Conservation (phyloP, 2,888 invertebrate genomes). For the Bibio marci region DNA sequence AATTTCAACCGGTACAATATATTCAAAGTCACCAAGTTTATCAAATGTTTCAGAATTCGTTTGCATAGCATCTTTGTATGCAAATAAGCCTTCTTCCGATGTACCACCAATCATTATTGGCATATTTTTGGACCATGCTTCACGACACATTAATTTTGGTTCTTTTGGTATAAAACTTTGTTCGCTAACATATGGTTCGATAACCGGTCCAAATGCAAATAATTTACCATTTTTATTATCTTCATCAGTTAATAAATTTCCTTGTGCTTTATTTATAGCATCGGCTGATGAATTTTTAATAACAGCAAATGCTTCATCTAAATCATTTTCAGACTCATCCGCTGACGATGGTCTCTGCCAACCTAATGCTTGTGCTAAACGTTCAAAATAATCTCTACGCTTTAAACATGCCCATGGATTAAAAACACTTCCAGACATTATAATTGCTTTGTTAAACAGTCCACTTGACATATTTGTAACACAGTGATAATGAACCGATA, state of each 20-base stretch:
- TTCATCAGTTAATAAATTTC: conserved; percentile 16
- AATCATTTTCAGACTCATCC: conserved; percentile 20
- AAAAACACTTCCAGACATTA: conserved; percentile 23
- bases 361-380: conserved; percentile 23
- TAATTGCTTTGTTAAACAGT: conserved; percentile 21
- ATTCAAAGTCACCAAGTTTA: conserved; percentile 20
- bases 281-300: conserved; percentile 16
- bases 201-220: conserved; percentile 2
- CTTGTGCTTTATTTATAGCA: conserved; percentile 18
- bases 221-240: conserved; percentile 15
- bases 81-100: conserved; percentile 24
- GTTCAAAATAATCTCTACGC: conserved; percentile 18
- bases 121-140: conserved; percentile 11
- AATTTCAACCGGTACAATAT: conserved; percentile 21
- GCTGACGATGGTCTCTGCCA: too few species aligned
- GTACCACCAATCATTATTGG: conserved; percentile 26
- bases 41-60: neutral
- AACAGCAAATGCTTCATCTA: too few species aligned
- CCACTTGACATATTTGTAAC: conserved; percentile 30
- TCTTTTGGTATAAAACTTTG: neutral
- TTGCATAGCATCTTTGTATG: conserved; percentile 12
- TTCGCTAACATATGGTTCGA: conserved; percentile 3
- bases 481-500: conserved; percentile 30
- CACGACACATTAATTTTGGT: neutral
- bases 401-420: conserved; percentile 21